A percentile compares a stretch with the other conserved stretches of the same genome.
phyloP scores from a whole-genome alignment of 2,888 invertebrate genomes.

The Drosophila quinaria region DNA sequence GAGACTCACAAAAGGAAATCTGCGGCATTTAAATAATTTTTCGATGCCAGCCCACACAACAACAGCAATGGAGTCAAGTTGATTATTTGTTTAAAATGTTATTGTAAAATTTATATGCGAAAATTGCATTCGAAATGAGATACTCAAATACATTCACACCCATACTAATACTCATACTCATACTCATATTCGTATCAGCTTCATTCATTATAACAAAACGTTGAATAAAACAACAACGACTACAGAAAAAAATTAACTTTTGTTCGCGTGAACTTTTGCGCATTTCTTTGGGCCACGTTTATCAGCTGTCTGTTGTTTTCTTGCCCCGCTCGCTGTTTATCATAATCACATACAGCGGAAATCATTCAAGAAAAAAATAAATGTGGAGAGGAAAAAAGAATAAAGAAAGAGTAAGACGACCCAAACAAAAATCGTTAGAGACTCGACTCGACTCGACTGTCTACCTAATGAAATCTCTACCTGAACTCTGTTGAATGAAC shows the following conservation, averaged over 20 bases:
- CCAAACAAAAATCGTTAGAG: conserved; percentile 12
- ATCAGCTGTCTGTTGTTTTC: conserved; percentile 26
- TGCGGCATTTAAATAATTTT: conserved; percentile 72
- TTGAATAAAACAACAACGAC: conserved; percentile 27
- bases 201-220: conserved; percentile 54
- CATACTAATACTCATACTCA: conserved; percentile 5
- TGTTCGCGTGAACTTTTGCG: conserved; percentile 60
- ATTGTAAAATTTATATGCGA: conserved; percentile 75
- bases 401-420: conserved; percentile 18
- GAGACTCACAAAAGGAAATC: conserved; percentile 56
- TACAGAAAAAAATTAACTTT: conserved; percentile 26
- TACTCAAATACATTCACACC: conserved; percentile 16
- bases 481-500: conserved; percentile 69
- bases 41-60: conserved; percentile 66
- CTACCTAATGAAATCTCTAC: conserved; percentile 58
- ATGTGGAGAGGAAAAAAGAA: conserved; percentile 18
- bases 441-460: conserved; percentile 7
- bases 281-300: conserved; percentile 49
- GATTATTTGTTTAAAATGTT: conserved; percentile 71
- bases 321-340: conserved; percentile 45
- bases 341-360: conserved; percentile 74
- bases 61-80: conserved; percentile 32
- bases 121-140: conserved; percentile 73
- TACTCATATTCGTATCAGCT: conserved; percentile 9
- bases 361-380: conserved; percentile 43